Conservation (phyloP, 2,797 vertebrate genomes). For the Malurus leucopterus region DNA sequence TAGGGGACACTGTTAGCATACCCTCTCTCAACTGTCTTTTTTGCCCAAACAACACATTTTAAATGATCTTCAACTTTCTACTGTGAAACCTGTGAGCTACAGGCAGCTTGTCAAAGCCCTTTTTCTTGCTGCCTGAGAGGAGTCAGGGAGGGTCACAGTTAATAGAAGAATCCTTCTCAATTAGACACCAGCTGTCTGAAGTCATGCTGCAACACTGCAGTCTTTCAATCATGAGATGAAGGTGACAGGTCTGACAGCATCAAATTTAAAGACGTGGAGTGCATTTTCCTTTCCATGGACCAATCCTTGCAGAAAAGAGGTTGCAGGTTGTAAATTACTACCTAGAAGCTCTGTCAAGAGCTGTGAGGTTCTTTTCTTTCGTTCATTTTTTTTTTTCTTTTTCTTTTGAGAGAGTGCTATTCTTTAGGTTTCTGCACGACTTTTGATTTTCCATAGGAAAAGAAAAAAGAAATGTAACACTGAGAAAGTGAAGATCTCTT, state of each 20-base stretch:
- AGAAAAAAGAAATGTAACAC: background rate
- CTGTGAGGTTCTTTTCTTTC: background rate
- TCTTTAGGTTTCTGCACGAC: background rate
- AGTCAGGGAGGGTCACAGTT: background rate
- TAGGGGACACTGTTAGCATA: background rate
- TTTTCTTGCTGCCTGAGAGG: background rate
- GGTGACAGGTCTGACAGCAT: slow-evolving; percentile 7
- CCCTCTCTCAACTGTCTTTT: background rate
- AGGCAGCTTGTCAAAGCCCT: slow-evolving; percentile 14
- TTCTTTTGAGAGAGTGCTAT: background rate
- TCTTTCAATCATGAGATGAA: background rate
- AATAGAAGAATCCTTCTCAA: slow-evolving; percentile 23
- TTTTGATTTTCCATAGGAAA: background rate
- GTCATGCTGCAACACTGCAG: background rate
- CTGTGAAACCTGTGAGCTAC: background rate
- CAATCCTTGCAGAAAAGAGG: background rate
- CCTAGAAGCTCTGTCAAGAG: background rate
- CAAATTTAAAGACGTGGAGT: background rate
- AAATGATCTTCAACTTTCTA: background rate
- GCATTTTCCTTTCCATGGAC: background rate
- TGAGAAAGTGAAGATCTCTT: background rate
- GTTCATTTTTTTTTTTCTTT: background rate
- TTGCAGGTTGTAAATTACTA: background rate
- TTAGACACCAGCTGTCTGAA: slow-evolving; percentile 24
- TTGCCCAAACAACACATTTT: background rate